Evolutionary conservation across 2,888 invertebrate species (phyloP).

Genomic region (Ormyrus labotus): DNA sequence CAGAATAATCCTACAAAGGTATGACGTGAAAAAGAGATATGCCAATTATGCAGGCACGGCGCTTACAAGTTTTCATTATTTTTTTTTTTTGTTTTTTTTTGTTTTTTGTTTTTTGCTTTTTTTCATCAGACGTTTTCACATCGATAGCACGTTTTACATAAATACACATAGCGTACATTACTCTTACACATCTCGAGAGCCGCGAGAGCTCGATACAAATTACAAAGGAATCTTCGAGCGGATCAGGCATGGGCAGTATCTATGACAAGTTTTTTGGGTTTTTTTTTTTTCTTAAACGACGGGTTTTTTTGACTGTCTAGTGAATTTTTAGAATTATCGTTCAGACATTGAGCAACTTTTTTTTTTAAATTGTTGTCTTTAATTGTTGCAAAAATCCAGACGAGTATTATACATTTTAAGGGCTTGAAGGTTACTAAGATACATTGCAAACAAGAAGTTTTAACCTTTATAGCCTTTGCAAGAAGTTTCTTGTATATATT

Average conservation of each 20-base stretch:
- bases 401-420: no score
- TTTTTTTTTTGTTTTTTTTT: no score
- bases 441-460: no score
- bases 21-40: conserved; percentile 46
- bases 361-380: no score
- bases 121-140: conserved; percentile 28
- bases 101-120: neutral
- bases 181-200: neutral
- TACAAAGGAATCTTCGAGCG: conserved; percentile 14
- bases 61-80: conserved; percentile 12
- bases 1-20: neutral
- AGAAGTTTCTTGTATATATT: no score
- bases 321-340: no score
- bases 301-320: neutral
- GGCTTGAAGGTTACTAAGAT: no score
- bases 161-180: conserved; percentile 29
- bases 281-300: neutral
- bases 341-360: no score
- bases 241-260: conserved; percentile 35
- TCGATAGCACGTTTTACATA: conserved; percentile 44
- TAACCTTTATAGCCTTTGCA: no score
- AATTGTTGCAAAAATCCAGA: no score
- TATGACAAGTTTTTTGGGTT: neutral
- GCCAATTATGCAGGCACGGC: conserved; percentile 52
- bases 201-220: conserved; percentile 14